phyloP scores from a whole-genome alignment of 2,113 vertebrate genomes.

The Psephotus haematonotus region DNA sequence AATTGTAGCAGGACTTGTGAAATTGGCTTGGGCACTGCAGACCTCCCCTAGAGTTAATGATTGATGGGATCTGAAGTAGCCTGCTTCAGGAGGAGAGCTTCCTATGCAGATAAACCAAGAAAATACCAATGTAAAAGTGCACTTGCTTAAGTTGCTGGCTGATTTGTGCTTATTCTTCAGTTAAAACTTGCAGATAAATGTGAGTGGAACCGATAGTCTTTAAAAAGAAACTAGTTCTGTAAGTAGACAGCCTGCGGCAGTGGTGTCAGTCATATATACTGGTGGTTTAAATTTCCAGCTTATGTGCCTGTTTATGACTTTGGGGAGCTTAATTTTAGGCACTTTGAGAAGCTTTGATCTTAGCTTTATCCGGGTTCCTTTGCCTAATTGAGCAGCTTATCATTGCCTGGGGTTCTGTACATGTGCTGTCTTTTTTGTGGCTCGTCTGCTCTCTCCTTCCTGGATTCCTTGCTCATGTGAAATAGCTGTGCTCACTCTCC shows the following conservation, averaged over 20 bases:
- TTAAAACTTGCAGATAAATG: neutral
- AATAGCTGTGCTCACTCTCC: neutral
- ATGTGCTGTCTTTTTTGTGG: fast-evolving
- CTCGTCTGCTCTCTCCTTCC: neutral
- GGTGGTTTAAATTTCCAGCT: neutral
- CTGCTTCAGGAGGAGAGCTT: neutral
- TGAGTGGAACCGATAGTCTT: neutral
- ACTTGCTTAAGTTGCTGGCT: neutral
- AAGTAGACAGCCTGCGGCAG: neutral
- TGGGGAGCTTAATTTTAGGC: neutral
- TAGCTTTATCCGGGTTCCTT: neutral
- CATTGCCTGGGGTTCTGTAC: neutral
- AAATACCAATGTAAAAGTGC: fast-evolving
- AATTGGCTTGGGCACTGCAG: neutral
- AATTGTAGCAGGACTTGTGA: neutral
- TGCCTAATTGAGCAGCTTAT: neutral
- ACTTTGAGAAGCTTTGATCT: neutral
- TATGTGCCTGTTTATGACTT: neutral
- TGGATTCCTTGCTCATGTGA: neutral
- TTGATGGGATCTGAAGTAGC: neutral
- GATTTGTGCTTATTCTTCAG: neutral
- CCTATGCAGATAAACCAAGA: neutral
- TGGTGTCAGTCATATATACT: fast-evolving
- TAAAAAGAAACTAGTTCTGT: neutral
- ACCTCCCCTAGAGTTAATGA: fast-evolving